Evolutionary conservation across 2,113 vertebrate species (phyloP), one percentile per base, ranked within the genome.

Genomic region (Alectura lathami): DNA sequence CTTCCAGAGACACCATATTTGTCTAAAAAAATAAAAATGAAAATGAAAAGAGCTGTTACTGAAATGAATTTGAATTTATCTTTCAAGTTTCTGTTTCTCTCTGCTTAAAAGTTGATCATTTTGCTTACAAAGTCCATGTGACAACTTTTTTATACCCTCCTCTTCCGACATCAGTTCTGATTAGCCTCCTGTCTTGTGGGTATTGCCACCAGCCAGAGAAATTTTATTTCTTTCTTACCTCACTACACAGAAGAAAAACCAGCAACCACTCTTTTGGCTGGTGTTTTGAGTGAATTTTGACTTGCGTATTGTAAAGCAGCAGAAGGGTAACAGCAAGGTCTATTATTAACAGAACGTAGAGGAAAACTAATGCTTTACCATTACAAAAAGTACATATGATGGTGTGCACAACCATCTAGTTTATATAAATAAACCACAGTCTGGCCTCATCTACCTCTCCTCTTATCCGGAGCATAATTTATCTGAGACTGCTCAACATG

Each of bases 1-100:
- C 99, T 97, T 99, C 99, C 95, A 99, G 98, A 94, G 99, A 99
- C 89, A 99, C 99, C 99, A 99, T 99, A 93, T 98, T 99, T 93
- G 99, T 99, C 99, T 99, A 96, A 64, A 91, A 54, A 72, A 17
- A 36, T 10, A 86, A 86, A 92, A 82, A 75, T 1, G 0, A 77
- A 92, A 66, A 91, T 27, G 34, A 42, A 74, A 66, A 38, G 76
- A 0, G 60, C 40, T 75, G 60, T 84, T 88, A 92, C 13, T 76
- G 42, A 89, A 83, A 88, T 18, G 1, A 54, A 68, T 45, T 62
- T 48, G 12, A 72, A 40, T 60, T 34, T 60, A 81, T 70, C 68
- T 88, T 83, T 29, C 21, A 78, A 36, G 16, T 3, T 72, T 68
- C 69, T 48, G 3, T 13, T 82, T 75, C 66, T 43, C 13, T 68